Evolutionary conservation across 2,888 invertebrate genomes (phyloP).

Genomic region (Stegophylla sp.): DNA sequence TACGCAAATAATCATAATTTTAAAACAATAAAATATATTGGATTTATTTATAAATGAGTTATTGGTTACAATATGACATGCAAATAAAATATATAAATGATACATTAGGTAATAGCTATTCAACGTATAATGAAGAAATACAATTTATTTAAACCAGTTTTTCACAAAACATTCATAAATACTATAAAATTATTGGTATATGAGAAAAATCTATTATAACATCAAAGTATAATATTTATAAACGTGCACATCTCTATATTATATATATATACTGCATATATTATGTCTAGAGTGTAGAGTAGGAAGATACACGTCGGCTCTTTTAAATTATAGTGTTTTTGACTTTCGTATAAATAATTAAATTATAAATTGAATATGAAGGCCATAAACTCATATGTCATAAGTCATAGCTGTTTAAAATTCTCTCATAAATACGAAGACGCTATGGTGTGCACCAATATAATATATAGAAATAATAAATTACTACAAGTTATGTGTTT

Average conservation of each 20-base stretch:
- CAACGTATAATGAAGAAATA: not conserved
- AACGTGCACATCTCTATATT: not conserved
- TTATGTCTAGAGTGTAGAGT: not conserved
- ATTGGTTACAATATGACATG: conserved; percentile 2
- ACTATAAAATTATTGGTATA: conserved; percentile 1
- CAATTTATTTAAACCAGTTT: conserved; percentile 34
- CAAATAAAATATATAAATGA: not conserved
- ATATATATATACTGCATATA: not conserved
- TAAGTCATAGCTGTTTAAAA: not conserved
- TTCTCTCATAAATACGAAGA: not conserved
- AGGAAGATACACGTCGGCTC: not conserved
- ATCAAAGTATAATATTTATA: not conserved
- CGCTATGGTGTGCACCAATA: not conserved
- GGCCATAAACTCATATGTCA: not conserved
- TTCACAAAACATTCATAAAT: not conserved
- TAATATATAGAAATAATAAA: not conserved
- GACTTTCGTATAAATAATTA: conserved; percentile 18
- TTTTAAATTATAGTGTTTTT: conserved; percentile 24
- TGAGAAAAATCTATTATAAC: conserved; percentile 16
- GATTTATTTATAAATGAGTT: not conserved
- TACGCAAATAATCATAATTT: too few species aligned
- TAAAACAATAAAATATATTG: not conserved
- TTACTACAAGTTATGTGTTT: not conserved
- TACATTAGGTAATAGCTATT: not conserved
- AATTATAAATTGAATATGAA: conserved; percentile 19